These are phyloP conservation scores for Psammodynastes pulverulentus DNA, from an alignment of 2,113 vertebrate species.

Conservation along the genomic window DNA sequence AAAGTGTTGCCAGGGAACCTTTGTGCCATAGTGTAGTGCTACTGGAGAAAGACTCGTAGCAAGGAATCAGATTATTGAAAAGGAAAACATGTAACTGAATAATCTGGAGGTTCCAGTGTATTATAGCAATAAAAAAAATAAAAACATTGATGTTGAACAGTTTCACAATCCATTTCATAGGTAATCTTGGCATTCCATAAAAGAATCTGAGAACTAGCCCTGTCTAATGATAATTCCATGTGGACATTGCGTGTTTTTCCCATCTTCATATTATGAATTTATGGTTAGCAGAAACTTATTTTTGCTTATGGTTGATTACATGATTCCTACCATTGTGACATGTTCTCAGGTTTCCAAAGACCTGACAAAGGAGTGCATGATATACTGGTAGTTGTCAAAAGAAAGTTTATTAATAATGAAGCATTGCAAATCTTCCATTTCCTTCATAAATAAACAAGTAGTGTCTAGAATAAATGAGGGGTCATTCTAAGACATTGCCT, in stretches of 20 bases:
- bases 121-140: constrained; percentile 12
- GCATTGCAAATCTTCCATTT: background rate
- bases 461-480: background rate
- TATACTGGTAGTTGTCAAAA: background rate
- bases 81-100: background rate
- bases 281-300: background rate
- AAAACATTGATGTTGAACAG: background rate
- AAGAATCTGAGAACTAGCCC: background rate
- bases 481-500: background rate
- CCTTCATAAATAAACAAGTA: background rate
- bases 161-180: background rate
- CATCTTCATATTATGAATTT: background rate
- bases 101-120: background rate
- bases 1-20: background rate
- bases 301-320: background rate
- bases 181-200: background rate
- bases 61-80: background rate
- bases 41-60: background rate
- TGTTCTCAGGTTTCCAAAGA: background rate
- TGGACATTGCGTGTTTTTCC: background rate
- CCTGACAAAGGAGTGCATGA: background rate
- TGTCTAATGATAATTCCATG: background rate
- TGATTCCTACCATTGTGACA: background rate
- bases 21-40: background rate
- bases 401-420: background rate